phyloP scores from a whole-genome alignment of 2,113 vertebrate species.

The Numenius arquata region DNA sequence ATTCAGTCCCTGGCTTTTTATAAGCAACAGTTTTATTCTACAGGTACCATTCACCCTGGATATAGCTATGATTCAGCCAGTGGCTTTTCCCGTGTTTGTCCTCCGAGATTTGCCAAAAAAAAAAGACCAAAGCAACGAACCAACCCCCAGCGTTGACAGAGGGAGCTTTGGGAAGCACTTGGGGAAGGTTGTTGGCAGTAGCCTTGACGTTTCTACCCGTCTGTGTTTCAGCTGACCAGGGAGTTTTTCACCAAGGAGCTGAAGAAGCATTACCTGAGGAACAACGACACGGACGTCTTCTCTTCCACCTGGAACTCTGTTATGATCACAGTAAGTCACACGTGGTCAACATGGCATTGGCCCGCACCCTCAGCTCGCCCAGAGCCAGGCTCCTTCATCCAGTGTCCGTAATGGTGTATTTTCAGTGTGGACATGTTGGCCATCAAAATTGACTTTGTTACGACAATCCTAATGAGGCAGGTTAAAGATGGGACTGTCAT shows the following conservation, averaged over 20 bases:
- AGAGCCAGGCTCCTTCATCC: not conserved
- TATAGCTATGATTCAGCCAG: not conserved
- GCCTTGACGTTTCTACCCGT: not conserved
- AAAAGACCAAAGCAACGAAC: not conserved
- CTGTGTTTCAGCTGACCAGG: slow-evolving; percentile 81
- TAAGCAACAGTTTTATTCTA: not conserved
- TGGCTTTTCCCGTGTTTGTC: not conserved
- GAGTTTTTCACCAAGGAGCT: slow-evolving; percentile 92
- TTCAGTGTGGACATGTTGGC: not conserved
- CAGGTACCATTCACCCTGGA: not conserved
- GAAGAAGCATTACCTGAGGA: slow-evolving; percentile 85
- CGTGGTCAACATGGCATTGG: not conserved
- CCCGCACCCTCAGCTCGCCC: not conserved
- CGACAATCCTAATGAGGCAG: not conserved
- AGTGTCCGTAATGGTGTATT: not conserved
- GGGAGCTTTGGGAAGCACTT: not conserved
- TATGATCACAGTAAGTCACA: slow-evolving; percentile 88
- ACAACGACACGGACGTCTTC: slow-evolving; percentile 85
- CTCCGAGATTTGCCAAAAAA: not conserved
- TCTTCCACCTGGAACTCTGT: slow-evolving; percentile 91
- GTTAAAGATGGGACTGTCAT: not conserved
- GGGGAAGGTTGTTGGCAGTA: not conserved
- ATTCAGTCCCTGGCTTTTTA: not conserved
- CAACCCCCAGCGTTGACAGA: not conserved
- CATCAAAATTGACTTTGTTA: not conserved